A percentile compares a stretch with the other conserved stretches of the same genome.
Conservation (phyloP, 2,113 vertebrate genomes). For the Neotragus pygmaeus region DNA sequence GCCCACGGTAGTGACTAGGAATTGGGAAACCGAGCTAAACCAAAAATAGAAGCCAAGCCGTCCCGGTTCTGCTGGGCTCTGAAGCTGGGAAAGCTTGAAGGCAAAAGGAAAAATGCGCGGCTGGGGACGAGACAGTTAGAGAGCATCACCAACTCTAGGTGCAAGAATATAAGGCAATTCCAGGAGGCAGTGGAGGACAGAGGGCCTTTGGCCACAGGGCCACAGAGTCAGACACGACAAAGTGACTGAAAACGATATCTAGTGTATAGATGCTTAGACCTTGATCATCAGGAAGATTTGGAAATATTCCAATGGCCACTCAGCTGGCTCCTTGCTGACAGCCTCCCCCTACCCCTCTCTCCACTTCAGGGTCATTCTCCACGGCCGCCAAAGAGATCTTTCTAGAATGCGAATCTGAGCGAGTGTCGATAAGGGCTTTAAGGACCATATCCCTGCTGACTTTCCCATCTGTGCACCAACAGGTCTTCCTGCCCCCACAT, state of each 20-base stretch:
- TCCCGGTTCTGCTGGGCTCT: background rate
- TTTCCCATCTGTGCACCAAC: background rate
- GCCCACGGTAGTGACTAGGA: background rate
- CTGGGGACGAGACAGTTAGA: background rate
- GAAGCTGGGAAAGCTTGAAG: background rate
- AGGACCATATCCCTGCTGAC: background rate
- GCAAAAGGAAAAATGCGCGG: background rate
- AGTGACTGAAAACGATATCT: background rate
- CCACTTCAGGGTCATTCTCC: background rate
- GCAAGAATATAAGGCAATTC: background rate
- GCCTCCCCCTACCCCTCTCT: background rate
- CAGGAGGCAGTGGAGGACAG: background rate
- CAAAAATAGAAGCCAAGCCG: background rate
- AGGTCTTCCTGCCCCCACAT: background rate
- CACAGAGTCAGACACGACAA: rapidly evolving
- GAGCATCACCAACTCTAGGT: background rate
- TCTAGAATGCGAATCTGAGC: background rate
- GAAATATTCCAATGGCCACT: background rate
- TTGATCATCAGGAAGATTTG: background rate
- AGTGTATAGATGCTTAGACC: background rate
- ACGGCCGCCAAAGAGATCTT: background rate
- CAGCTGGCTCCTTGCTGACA: background rate
- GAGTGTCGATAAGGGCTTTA: background rate
- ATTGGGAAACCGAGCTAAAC: background rate
- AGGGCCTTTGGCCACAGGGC: background rate